Evolutionary conservation across 1,140 invertebrate genomes (phyloP).

Genomic region (Pissodes strobi): DNA sequence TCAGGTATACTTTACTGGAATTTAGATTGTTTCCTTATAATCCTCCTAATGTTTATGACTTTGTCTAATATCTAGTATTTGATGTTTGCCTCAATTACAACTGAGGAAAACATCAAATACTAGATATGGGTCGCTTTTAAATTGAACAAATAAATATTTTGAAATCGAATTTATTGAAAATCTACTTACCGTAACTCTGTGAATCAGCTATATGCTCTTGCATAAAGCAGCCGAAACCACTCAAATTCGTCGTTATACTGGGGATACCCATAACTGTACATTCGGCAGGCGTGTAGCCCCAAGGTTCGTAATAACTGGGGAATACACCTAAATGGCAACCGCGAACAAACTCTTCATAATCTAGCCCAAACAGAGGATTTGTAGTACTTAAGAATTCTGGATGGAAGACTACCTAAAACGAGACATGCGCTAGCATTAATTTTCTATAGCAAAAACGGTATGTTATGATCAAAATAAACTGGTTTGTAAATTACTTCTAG

Average conservation of each 20-base stretch:
- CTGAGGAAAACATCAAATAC: too few relatives aligned
- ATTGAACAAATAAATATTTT: too few relatives aligned
- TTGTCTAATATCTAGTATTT: too few relatives aligned
- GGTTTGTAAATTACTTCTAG: not conserved
- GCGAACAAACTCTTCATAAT: slow-evolving; percentile 99
- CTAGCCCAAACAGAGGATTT: slow-evolving; percentile 96
- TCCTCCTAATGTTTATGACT: too few relatives aligned
- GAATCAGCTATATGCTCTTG: slow-evolving; percentile 97
- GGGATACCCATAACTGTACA: slow-evolving; percentile 96
- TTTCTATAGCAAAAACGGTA: not conserved
- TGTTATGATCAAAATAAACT: not conserved
- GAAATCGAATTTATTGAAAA: too few relatives aligned
- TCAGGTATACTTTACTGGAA: too few relatives aligned
- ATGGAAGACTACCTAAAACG: slow-evolving; percentile 90
- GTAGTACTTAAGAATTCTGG: slow-evolving; percentile 98
- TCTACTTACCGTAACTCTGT: slow-evolving; percentile 79
- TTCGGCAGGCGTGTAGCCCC: slow-evolving; percentile 99
- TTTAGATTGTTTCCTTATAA: too few relatives aligned
- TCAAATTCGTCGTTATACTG: slow-evolving; percentile 77
- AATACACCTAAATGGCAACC: slow-evolving; percentile 97
- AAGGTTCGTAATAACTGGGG: slow-evolving; percentile 99
- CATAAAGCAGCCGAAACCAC: slow-evolving; percentile 99
- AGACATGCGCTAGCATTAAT: not conserved
- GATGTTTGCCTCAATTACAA: too few relatives aligned
- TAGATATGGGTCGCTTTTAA: too few relatives aligned